Evolutionary conservation across 2,888 invertebrate genomes (phyloP).

Genomic region (Polyploca ridens): DNA sequence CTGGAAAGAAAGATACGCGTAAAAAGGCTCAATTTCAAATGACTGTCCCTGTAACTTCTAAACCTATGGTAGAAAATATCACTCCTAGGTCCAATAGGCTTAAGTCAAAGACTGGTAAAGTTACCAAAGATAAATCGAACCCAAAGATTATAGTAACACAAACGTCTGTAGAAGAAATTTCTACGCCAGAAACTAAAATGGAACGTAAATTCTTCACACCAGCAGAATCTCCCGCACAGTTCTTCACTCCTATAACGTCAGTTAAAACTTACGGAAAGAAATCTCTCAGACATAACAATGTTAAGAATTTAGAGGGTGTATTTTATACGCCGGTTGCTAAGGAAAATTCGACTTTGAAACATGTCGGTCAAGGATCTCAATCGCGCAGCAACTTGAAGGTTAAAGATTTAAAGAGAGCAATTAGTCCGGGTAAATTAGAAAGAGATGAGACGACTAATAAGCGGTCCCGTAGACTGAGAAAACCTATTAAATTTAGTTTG

Average conservation of each 20-base stretch:
- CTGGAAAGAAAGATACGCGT: conserved; percentile 24
- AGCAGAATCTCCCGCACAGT: conserved; percentile 54
- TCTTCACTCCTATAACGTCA: conserved; percentile 67
- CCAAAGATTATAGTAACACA: conserved; percentile 47
- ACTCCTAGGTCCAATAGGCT: conserved; percentile 52
- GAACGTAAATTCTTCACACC: conserved; percentile 58
- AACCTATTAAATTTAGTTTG: conserved; percentile 23
- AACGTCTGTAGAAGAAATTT: conserved; percentile 26
- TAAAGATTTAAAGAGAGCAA: conserved; percentile 48
- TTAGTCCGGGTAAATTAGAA: conserved; percentile 64
- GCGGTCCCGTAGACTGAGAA: conserved; percentile 37
- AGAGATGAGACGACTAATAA: conserved; percentile 32
- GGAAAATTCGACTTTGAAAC: conserved; percentile 18
- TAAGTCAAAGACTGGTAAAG: background rate
- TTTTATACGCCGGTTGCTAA: conserved; percentile 54
- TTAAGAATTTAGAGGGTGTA: conserved; percentile 69
- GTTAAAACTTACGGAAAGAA: conserved; percentile 62
- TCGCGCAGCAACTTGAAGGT: conserved; percentile 28
- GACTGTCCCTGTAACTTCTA: conserved; percentile 56
- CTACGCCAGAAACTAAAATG: conserved; percentile 21
- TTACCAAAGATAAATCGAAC: conserved; percentile 17
- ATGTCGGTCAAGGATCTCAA: conserved; percentile 18
- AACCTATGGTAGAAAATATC: conserved; percentile 54
- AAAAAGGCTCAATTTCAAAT: conserved; percentile 60
- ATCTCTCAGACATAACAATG: conserved; percentile 49